Base-by-base conservation (phyloP, 2,797 vertebrate species). In the Euphonia xanthogaster region DNA sequence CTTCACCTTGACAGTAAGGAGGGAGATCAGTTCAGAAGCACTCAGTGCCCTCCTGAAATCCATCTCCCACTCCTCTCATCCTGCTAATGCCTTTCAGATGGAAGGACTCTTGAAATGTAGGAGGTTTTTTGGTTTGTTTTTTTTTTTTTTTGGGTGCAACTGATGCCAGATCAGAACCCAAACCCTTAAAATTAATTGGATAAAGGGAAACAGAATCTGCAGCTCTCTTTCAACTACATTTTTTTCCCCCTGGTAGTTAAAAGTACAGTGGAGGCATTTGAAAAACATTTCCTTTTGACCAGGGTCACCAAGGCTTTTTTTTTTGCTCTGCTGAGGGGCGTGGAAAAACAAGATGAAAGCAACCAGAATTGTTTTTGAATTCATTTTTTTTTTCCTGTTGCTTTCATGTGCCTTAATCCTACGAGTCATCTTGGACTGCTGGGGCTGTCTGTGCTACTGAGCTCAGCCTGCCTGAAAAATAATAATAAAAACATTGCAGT, bases 311-410 rank as follows among this genome's bases (percentile, higher is more conserved):
- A 77, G 44, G 27, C n/a, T 79, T 67, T 25, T 33, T 33, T 85
- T 91, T 19, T 8, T 31, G 23, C 39, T 68, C 61, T 94, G 68
- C 45, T 77, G 66, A 77, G 33, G 76, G 83, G 76, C 71, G 63
- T 93, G 77, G 85, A 92, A 96, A 94, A 95, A 86, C 76, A 88
- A 95, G 86, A 87, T 65, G 73, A 96, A 96, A 94, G 79, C 78
- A 86, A 92, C 68, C 25, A 28, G 14, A 47, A 18, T 33, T 61
- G 35, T 1, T 91, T 93, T 65, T n/a, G 16, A 84, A 67, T 55
- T 58, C 17, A 31, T 65, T 92, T 88, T 51, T 89, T 53, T 85
- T 53, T 13, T 3, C 51, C 55, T 88, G 48, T 86, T 74, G 73
- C 92, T 93, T 93, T 95, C 76, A 88, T 66, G 44, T 71, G 58